Conservation (phyloP, 1,140 invertebrate genomes). For the Apolygus lucorum region DNA sequence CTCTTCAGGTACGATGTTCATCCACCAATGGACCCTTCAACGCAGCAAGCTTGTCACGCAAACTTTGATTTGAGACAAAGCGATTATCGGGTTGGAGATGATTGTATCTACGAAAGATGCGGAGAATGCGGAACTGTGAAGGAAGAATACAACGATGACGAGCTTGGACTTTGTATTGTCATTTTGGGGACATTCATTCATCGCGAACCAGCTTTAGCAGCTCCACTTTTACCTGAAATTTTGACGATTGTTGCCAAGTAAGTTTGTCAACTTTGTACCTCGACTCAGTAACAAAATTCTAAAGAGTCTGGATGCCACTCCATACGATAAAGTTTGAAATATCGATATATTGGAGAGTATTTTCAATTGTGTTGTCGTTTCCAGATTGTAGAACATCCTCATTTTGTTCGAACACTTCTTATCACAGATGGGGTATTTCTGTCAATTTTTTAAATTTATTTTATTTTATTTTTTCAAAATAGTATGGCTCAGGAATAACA, state of each 20-base stretch:
- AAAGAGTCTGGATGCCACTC: too few relatives aligned
- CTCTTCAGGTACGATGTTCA: slow-evolving; percentile 32
- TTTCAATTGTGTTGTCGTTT: neutral
- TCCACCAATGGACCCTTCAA: slow-evolving; percentile 36
- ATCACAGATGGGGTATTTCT: too few relatives aligned
- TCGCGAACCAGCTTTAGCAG: slow-evolving; percentile 85
- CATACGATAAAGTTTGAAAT: neutral
- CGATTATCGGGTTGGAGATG: slow-evolving; percentile 56
- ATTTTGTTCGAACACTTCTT: too few relatives aligned
- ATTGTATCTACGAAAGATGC: slow-evolving; percentile 56
- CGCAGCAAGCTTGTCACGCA: slow-evolving; percentile 43
- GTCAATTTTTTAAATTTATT: too few relatives aligned
- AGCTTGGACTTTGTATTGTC: slow-evolving; percentile 88
- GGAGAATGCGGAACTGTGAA: slow-evolving; percentile 50
- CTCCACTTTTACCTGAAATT: slow-evolving; percentile 85
- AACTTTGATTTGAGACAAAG: slow-evolving; percentile 51
- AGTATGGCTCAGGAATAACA: too few relatives aligned
- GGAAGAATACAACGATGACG: slow-evolving; percentile 95
- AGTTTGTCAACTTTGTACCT: neutral
- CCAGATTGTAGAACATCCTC: too few relatives aligned
- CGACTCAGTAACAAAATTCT: too few relatives aligned
- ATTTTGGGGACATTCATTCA: slow-evolving; percentile 92
- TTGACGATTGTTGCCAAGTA: slow-evolving; percentile 49
- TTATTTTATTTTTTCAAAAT: too few relatives aligned
- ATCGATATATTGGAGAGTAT: neutral